Base-by-base conservation (phyloP, 2,888 invertebrate genomes). In the Machimus rusticus region DNA sequence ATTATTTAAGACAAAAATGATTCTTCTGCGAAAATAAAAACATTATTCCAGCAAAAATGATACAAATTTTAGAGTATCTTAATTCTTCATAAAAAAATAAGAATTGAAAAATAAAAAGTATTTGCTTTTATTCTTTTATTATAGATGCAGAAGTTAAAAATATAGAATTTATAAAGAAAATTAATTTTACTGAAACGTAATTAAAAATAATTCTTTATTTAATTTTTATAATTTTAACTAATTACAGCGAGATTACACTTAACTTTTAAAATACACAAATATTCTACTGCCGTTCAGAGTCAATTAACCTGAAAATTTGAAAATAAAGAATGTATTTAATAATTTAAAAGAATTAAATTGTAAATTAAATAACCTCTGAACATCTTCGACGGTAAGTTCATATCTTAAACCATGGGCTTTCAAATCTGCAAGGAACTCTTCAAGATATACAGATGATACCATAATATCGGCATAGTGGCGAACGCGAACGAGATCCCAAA, bases 1-100 rank as follows among this genome's bases (percentile, higher is more conserved):
- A 93, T 6, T 94, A 94, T 92, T 55, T 93, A 90, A 89, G 78
- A 28, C 87, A 66, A 9, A 57, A 57, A 23, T 57, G 9, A 57
- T 5, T 8, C 6, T n/a, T 57, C 6, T 57, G 19, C 6, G 1
- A 57, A 8, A 57, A 57, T 57, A 57, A 57, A 57, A 19, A 57
- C 6, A 57, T 57, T 19, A 16, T 51, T 51, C 6, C 34, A 16
- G 2, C 3, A 46, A 14, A 46, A 46, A 16, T 39, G 39, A 39
- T 39, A 5, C 5, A 34, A 34, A 4, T 34, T 4, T 34, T 3
- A 34, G 34, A 34, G 5, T 34, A 34, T 34, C n/a, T n/a, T n/a
- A n/a, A n/a, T n/a, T n/a, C n/a, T n/a, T 34, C 5, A 34, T 34
- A 34, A 34, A 34, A 34, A 34, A 34, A 34, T 34, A 6, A 1